These are phyloP conservation scores for Agriopis aurantiaria DNA, from an alignment of 2,888 invertebrate species.

Conservation along the genomic window DNA sequence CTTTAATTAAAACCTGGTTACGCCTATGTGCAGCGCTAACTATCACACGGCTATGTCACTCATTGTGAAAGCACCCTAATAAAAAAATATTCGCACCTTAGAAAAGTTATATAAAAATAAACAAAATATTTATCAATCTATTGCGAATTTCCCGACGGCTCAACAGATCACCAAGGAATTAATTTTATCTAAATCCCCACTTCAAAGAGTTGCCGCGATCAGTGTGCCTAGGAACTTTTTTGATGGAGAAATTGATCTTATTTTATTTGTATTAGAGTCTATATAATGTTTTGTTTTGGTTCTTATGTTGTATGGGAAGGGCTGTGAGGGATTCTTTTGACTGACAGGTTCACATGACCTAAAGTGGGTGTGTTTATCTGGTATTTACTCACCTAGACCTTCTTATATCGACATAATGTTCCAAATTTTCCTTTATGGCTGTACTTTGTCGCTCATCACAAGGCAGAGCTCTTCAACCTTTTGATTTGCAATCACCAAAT, in stretches of 20 bases:
- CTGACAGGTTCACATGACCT: slow-evolving; percentile 22
- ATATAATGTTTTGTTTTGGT: slow-evolving; percentile 2
- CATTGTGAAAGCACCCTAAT: too few species aligned
- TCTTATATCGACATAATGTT: background rate
- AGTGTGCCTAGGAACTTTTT: background rate
- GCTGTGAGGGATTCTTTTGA: slow-evolving; percentile 15
- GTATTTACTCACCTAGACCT: background rate
- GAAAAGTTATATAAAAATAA: background rate
- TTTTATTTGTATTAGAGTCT: slow-evolving; percentile 3
- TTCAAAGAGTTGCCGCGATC: slow-evolving; percentile 26
- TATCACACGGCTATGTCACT: too few species aligned
- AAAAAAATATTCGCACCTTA: background rate
- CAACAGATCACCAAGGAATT: slow-evolving; percentile 36
- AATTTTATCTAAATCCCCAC: slow-evolving; percentile 37
- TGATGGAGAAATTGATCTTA: slow-evolving; percentile 22
- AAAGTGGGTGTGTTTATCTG: slow-evolving; percentile 7
- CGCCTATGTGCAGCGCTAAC: too few species aligned
- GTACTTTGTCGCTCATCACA: background rate
- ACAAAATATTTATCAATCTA: background rate
- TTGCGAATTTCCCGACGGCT: slow-evolving; percentile 29
- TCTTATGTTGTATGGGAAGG: slow-evolving; percentile 1
- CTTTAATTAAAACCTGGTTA: too few species aligned
- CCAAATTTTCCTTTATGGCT: background rate
- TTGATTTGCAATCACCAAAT: too few species aligned
- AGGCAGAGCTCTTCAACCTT: too few species aligned